Evolutionary conservation across 2,113 vertebrate species (phyloP).

Genomic region (Lipophrys pholis): DNA sequence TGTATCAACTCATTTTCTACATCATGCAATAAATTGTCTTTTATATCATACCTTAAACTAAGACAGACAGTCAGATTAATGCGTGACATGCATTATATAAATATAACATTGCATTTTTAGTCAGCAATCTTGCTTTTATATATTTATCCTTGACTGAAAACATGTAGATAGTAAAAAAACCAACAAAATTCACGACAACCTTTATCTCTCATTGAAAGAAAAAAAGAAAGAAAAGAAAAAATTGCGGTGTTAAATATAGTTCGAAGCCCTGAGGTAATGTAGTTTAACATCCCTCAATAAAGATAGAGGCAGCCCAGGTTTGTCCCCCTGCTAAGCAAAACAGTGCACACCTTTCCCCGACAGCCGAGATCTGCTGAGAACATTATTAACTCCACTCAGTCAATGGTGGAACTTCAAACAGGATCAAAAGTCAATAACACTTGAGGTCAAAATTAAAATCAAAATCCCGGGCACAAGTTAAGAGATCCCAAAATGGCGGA

Average conservation of each 20-base stretch:
- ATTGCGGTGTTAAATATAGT: constrained; percentile 33
- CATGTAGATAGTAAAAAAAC: constrained; percentile 16
- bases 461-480: constrained; percentile 46
- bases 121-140: too few relatives aligned
- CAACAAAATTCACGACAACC: constrained; percentile 19
- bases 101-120: neutral
- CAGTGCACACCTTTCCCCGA: constrained; percentile 28
- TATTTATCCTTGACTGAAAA: constrained; percentile 6
- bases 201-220: constrained; percentile 20
- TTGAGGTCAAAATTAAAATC: constrained; percentile 62
- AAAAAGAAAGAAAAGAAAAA: constrained; percentile 3
- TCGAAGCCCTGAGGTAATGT: constrained; percentile 41
- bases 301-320: constrained; percentile 41
- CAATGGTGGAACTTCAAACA: constrained; percentile 42
- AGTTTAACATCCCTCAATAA: constrained; percentile 53
- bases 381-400: constrained; percentile 44
- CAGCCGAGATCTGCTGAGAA: constrained; percentile 40
- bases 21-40: neutral
- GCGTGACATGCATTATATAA: neutral
- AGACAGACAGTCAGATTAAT: neutral
- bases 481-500: constrained; percentile 30
- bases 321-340: constrained; percentile 37
- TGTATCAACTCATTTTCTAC: neutral
- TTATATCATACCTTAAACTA: neutral
- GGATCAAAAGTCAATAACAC: constrained; percentile 55